Base-by-base conservation (phyloP, 2,888 invertebrate species). In the Mythimna lalbum region DNA sequence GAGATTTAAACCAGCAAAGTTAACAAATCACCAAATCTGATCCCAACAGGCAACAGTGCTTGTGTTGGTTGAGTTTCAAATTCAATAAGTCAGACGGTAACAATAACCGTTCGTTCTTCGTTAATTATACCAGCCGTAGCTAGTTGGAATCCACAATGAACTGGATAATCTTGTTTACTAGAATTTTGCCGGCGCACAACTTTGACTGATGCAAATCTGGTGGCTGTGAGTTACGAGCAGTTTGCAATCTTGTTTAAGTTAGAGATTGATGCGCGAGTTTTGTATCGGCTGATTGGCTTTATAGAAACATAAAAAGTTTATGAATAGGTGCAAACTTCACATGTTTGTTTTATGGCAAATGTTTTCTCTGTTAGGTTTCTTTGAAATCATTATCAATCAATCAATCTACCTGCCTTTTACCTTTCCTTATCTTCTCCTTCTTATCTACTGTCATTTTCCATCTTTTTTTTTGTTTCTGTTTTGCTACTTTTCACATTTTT, bases 111-210 rank as follows among this genome's bases (percentile, higher is more conserved):
- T 86, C 82, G 84, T 85, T 85, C 84, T 87, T 85, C 83, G 87
- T 88, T 91, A 91, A 91, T 92, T 90, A 89, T 76, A 83, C 82
- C 79, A 78, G 84, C 85, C 84, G 85, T 77, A 77, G 78, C 76
- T 80, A 88, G 88, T n/a, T 49, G 47, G 47, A 49, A 43, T 43
- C 82, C 86, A 87, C 88, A 89, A 89, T 89, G 88, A 85, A 90
- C 86, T 86, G 85, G 78, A 81, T 91, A 92, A 92, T 92, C 90
- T 88, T 90, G 90, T 91, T 92, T 90, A 88, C 86, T 84, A 86
- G 84, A 86, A 88, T 90, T 90, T 85, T 81, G 88, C 85, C 68
- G 70, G 83, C 80, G 84, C 78, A 77, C 74, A 89, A 91, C 90
- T 90, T 89, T 79, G 85, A 73, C 81, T 76, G 83, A 90, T 89